These are phyloP conservation scores for Congeria kusceri DNA, from an alignment of 2,888 invertebrate species.

Conservation along the genomic window DNA sequence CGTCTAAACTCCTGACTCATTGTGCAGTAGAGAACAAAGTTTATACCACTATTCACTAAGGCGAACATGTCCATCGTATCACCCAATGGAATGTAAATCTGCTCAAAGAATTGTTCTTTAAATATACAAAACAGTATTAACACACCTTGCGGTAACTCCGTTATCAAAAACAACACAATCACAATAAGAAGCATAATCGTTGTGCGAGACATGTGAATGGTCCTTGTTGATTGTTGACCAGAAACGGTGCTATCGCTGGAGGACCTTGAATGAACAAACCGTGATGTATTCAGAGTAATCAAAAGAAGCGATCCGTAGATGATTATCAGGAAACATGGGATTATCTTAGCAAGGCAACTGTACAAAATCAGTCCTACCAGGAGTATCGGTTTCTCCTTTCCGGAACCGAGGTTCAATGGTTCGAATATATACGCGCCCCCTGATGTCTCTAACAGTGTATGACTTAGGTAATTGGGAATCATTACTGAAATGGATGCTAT, in stretches of 20 bases:
- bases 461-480: conserved; percentile 93
- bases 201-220: conserved; percentile 88
- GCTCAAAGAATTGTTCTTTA: conserved; percentile 88
- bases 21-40: conserved; percentile 96
- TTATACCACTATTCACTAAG: conserved; percentile 95
- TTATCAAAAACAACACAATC: conserved; percentile 93
- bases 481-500: conserved; percentile 93
- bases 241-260: conserved; percentile 26
- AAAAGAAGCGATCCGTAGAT: conserved; percentile 87
- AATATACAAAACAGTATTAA: conserved; percentile 91
- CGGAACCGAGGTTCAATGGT: conserved; percentile 65
- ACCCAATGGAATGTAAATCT: conserved; percentile 87
- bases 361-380: conserved; percentile 93
- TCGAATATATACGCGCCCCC: conserved; percentile 63
- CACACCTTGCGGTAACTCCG: conserved; percentile 93
- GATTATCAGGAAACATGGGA: conserved; percentile 94
- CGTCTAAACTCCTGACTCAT: conserved; percentile 96
- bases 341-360: conserved; percentile 95
- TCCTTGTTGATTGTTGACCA: conserved; percentile 29
- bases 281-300: conserved; percentile 70
- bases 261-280: conserved; percentile 47
- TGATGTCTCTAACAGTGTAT: conserved; percentile 87
- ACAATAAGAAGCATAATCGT: conserved; percentile 95
- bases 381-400: conserved; percentile 64
- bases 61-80: conserved; percentile 96